Evolutionary conservation across 2,797 vertebrate species (phyloP), one percentile per base, ranked within the genome.

Genomic region (Pseudomugil gertrudae): DNA sequence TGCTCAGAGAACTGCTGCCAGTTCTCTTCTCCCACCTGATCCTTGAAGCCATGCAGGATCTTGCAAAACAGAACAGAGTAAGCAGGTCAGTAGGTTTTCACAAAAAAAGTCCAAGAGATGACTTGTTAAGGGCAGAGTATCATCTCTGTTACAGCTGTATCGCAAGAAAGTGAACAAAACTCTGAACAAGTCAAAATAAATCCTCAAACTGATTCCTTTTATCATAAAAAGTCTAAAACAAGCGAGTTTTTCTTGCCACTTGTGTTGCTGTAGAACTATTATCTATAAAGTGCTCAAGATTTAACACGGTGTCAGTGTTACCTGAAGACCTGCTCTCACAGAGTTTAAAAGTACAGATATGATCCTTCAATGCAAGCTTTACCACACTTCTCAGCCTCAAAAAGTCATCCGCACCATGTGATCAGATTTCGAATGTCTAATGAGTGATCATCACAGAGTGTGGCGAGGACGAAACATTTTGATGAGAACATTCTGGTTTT

Each of bases 1-100:
- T 98, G 97, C 89, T 98, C 97, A 0, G 96, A 97, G 77, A 98
- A 98, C 90, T 98, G 96, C 86, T 97, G 95, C 97, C 97, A 98
- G 90, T 97, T 98, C 51, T 98, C 96, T 59, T 97, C 96, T 1
- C 97, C 96, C 0, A 98, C 97, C 90, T 98, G 97, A 75, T 97
- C 96, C 92, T 98, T 98, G 92, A 98, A 97, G 71, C 97, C 96
- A 2, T 98, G 96, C 70, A 98, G 93, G 90, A 98, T 98, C 96
- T 96, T 79, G 1, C 27, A 27, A 48, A 60, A 1, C 10, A n/a
- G 40, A 54, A 63, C 0, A 45, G 43, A 19, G 8, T 24, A 19
- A 63, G 26, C 4, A 30, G 30, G 24, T 14, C 21, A 57, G 29
- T 53, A 50, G 17, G 33, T 0, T 0, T 2, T 26, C 15, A 23